A percentile compares a stretch with the other conserved stretches of the same genome.
Evolutionary conservation across 2,113 vertebrate species (phyloP).

Genomic region (Oceanites oceanicus): DNA sequence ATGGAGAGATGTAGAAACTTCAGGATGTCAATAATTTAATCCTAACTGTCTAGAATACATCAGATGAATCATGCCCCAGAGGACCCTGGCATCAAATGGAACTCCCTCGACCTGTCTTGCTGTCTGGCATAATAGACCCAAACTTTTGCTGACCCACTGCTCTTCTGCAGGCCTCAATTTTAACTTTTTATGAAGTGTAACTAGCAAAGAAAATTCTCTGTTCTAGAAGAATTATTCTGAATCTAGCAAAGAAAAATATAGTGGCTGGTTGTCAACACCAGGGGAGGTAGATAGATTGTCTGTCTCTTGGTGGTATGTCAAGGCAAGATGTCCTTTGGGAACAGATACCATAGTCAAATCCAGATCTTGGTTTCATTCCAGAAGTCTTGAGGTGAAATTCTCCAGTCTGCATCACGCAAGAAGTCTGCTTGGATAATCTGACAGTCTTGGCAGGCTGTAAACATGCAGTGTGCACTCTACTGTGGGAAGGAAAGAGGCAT

Average conservation of each 20-base stretch:
- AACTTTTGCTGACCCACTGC: not conserved
- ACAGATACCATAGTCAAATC: not conserved
- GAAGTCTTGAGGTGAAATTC: constrained; percentile 11
- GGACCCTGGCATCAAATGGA: not conserved
- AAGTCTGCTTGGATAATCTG: not conserved
- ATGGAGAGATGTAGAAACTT: constrained; percentile 10
- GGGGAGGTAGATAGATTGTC: not conserved
- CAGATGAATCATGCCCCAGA: not conserved
- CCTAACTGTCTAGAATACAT: not conserved
- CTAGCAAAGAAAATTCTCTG: not conserved
- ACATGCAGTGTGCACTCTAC: not conserved
- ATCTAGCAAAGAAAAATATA: not conserved
- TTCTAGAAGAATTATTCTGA: not conserved
- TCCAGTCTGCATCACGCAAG: not conserved
- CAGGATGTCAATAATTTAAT: constrained; percentile 22
- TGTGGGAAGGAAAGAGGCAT: not conserved
- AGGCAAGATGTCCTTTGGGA: not conserved
- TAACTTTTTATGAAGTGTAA: not conserved
- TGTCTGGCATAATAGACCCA: not conserved
- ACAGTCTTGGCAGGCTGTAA: not conserved
- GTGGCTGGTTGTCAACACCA: not conserved
- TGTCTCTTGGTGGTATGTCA: not conserved
- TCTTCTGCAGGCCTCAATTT: not conserved
- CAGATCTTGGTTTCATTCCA: not conserved
- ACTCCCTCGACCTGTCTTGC: not conserved